Base-by-base conservation (phyloP, 2,888 invertebrate species). In the Minunthozetes semirufus region DNA sequence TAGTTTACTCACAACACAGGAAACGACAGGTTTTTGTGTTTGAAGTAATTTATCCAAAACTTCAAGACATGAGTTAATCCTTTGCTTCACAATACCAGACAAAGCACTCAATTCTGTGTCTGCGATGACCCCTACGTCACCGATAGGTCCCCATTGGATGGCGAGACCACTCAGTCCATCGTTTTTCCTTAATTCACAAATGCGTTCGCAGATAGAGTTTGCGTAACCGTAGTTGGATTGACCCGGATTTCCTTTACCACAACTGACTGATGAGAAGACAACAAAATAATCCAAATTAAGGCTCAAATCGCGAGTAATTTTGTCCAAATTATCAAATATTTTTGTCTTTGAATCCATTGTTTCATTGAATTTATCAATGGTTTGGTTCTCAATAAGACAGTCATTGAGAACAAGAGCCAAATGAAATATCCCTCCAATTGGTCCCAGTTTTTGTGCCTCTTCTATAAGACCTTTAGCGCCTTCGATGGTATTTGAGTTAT, bases 111-210 rank as follows among this genome's bases (percentile, higher is more conserved):
- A 8, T 13, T 48, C 46, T 8, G 13, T 48, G 11, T 48, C 46
- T 2, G 46, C 96, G 83, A 98, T 97, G 17, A 48, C 46, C 2
- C 46, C 46, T 2, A 48, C 33, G 8, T 33, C 33, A 76, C 95
- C 97, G 81, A 98, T 92, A 77, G 96, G 97, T 79, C 33, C 98
- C 98, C 98, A 99, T 84, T 99, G 98, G 80, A 99, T 93, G 53
- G 97, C 94, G 70, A 90, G 83, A 74, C 84, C 97, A 33, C 95
- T 94, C 79, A 94, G 86, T 63, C 94, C 93, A 80, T 88, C 90
- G 56, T 86, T 48, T 48, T 17, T 48, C 13, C 46, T 48, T 13
- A 48, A 48, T 48, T 48, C 46, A 11, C 46, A 48, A 48, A 48
- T 48, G 46, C 46, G 46, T 48, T 48, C 46, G 13, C 46, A 48